Percentiles rank a stretch among this genome's conserved stretches.
phyloP scores from a whole-genome alignment of 2,888 invertebrate species.

The Leucophora obtusa region DNA sequence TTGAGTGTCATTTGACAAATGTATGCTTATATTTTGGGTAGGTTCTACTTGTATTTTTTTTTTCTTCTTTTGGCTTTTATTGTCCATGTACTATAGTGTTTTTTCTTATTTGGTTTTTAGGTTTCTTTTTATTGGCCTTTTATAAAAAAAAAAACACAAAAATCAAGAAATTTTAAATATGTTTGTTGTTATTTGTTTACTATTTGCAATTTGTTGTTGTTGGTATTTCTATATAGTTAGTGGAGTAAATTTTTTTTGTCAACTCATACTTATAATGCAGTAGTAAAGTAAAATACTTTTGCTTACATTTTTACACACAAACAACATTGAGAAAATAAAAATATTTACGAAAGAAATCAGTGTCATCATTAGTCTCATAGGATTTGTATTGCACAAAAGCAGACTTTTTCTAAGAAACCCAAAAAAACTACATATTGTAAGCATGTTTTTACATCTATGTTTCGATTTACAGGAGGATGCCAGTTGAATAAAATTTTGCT shows the following conservation, averaged over 20 bases:
- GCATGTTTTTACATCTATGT: neutral
- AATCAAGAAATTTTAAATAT: conserved; percentile 14
- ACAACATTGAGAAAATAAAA: conserved; percentile 6
- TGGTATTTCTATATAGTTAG: conserved; percentile 5
- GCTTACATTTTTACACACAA: neutral
- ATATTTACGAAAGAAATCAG: conserved; percentile 37
- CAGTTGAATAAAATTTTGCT: no score
- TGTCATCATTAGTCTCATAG: conserved; percentile 50
- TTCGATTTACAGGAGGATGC: neutral
- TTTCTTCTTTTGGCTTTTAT: conserved; percentile 49
- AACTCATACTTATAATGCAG: conserved; percentile 47
- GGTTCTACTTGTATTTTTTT: conserved; percentile 32
- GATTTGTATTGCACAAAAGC: conserved; percentile 28
- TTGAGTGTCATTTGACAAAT: conserved; percentile 62
- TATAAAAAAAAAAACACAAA: neutral
- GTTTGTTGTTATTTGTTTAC: conserved; percentile 8
- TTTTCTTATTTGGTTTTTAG: conserved; percentile 7
- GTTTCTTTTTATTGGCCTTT: conserved; percentile 31
- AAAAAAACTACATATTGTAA: neutral
- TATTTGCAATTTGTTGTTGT: conserved; percentile 9
- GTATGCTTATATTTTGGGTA: conserved; percentile 54
- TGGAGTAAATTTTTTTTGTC: conserved; percentile 52
- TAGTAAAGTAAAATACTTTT: conserved; percentile 24
- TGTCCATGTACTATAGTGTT: conserved; percentile 40
- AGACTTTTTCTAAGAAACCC: neutral